Base-by-base conservation (phyloP, 2,888 invertebrate genomes). In the Anthophora plumipes region DNA sequence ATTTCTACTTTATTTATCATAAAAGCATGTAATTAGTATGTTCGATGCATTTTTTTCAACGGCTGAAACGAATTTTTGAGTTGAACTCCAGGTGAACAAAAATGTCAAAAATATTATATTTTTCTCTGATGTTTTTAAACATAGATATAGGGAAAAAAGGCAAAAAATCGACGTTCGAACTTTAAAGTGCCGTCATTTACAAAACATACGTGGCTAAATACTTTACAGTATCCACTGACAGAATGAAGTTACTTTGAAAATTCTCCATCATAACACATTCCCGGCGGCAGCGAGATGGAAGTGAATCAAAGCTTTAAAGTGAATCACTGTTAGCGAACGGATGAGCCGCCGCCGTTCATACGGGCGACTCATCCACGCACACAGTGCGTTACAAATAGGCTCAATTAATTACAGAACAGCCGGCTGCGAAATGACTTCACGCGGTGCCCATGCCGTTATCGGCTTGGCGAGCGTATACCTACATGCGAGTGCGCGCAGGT, bases 341-440 rank as follows among this genome's bases (percentile, higher is more conserved):
- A n/a, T 7, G 20, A 6, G 12, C 39, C n/a, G 20, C n/a, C 17
- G 43, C 14, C 52, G 52, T 20, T 41, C 66, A 39, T 54, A 41
- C 46, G 22, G n/a, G 25, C 12, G 31, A 7, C 48, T 66, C 52
- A 20, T 48, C 57, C 69, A 39, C 60, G 52, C 14, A 4, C 50
- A n/a, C 43, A 54, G 20, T 68, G 59, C 79, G 74, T 80, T 79
- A 74, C 66, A 50, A 74, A 61, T 61, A 70, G 67, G 80, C 69
- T 80, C 70, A 63, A 82, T 82, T 82, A 82, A 82, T 80, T 82
- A 80, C 67, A 22, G 70, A 71, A 61, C 72, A 22, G 14, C 59
- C 74, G 79, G 73, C 74, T 59, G 69, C 60, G 77, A 67, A 83
- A 78, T 68, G 82, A 78, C 70, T 74, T 67, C 67, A 57, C 70